These are phyloP conservation scores for Agriotes lineatus DNA, from an alignment of 2,888 invertebrate species.

Conservation along the genomic window DNA sequence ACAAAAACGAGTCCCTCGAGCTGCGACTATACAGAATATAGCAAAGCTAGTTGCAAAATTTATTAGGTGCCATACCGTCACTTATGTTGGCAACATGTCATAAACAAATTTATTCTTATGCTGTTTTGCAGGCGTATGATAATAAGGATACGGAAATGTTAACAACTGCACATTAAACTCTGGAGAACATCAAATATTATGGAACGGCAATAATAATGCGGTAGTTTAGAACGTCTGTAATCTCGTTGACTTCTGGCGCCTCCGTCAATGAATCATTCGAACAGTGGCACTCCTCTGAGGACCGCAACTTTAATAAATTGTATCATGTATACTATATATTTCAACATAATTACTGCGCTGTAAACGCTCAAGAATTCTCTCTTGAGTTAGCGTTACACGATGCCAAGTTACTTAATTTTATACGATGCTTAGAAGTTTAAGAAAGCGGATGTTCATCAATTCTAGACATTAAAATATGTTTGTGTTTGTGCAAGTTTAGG, in stretches of 20 bases:
- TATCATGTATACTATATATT: conserved; percentile 32
- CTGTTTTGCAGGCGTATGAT: not conserved
- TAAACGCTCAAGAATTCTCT: conserved; percentile 38
- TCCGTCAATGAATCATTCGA: conserved; percentile 37
- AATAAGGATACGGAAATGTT: conserved; percentile 3
- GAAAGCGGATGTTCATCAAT: conserved; percentile 35
- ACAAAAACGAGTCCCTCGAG: too few species aligned
- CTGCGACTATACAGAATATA: too few species aligned
- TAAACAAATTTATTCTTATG: not conserved
- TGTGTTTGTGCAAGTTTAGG: conserved; percentile 19
- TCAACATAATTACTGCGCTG: conserved; percentile 40
- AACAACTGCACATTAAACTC: conserved; percentile 13
- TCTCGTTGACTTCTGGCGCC: conserved; percentile 35
- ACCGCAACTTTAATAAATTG: conserved; percentile 39
- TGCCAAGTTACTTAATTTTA: conserved; percentile 36
- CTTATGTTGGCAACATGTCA: not conserved
- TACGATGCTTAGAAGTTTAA: conserved; percentile 27
- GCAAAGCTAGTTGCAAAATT: not conserved
- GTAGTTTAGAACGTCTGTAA: conserved; percentile 32
- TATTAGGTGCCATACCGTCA: not conserved
- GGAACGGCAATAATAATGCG: conserved; percentile 19
- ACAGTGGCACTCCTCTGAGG: conserved; percentile 34
- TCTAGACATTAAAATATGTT: conserved; percentile 22
- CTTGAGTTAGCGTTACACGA: conserved; percentile 28
- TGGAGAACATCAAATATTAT: conserved; percentile 24